Evolutionary conservation across 2,797 vertebrate species (phyloP).

Genomic region (Oreonectes daqikongensis): DNA sequence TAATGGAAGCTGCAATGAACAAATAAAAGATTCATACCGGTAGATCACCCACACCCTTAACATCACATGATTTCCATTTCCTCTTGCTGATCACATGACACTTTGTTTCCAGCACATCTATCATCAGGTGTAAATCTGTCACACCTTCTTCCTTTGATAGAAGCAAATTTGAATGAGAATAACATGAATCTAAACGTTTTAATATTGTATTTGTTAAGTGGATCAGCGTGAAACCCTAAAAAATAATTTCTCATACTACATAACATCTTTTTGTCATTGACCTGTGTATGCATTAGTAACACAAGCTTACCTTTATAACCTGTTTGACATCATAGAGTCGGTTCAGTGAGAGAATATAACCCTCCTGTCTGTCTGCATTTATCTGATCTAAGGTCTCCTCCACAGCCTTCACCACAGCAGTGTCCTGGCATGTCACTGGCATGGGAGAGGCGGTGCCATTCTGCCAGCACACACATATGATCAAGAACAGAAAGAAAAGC

Average conservation of each 20-base stretch:
- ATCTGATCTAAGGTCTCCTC: slow-evolving; percentile 51
- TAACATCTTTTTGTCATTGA: too few species aligned
- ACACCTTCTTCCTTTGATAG: slow-evolving; percentile 41
- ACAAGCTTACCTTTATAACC: slow-evolving; percentile 35
- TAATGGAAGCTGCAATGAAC: neutral
- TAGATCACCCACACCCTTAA: slow-evolving; percentile 52
- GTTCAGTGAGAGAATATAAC: slow-evolving; percentile 53
- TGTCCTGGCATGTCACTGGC: slow-evolving; percentile 28
- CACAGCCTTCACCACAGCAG: slow-evolving; percentile 31
- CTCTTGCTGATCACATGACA: slow-evolving; percentile 71
- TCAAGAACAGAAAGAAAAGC: neutral
- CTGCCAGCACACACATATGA: slow-evolving; percentile 27
- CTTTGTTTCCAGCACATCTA: slow-evolving; percentile 74
- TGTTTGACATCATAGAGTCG: slow-evolving; percentile 53
- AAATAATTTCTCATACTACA: too few species aligned
- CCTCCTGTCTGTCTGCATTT: slow-evolving; percentile 44
- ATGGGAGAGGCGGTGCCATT: neutral
- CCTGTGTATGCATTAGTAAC: neutral
- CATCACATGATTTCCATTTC: slow-evolving; percentile 69
- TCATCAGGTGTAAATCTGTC: slow-evolving; percentile 61
- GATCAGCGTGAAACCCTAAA: too few species aligned
- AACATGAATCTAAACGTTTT: too few species aligned
- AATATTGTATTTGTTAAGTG: too few species aligned
- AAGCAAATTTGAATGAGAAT: neutral
- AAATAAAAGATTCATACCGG: slow-evolving; percentile 57